Evolutionary conservation across 2,888 invertebrate species (phyloP).

Genomic region (Lycia hirtaria): DNA sequence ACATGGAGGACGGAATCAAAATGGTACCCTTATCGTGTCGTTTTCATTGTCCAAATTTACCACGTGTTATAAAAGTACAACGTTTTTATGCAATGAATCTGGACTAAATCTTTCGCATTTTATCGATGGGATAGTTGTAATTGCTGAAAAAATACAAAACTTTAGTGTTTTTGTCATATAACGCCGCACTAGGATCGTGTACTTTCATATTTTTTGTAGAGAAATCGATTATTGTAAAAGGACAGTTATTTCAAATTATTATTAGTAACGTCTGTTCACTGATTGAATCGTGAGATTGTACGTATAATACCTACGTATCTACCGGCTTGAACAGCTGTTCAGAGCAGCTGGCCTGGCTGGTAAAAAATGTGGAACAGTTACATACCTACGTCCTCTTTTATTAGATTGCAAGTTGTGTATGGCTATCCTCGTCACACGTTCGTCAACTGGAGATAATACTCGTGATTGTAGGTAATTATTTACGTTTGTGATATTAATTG

Average conservation of each 20-base stretch:
- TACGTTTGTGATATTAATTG: too few relatives aligned
- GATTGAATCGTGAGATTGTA: constrained; percentile 8
- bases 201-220: not conserved
- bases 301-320: constrained; percentile 42
- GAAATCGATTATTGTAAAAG: constrained; percentile 19
- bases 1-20: constrained; percentile 85
- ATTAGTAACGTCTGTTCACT: not conserved
- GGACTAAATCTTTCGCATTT: not conserved
- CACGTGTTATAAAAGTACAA: constrained; percentile 47
- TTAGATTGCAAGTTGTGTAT: constrained; percentile 54
- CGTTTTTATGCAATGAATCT: not conserved
- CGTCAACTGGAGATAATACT: constrained; percentile 20
- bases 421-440: constrained; percentile 65
- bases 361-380: constrained; percentile 80
- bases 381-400: constrained; percentile 66
- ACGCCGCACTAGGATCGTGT: not conserved
- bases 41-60: constrained; percentile 60
- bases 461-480: constrained; percentile 3
- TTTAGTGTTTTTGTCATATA: not conserved
- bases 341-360: constrained; percentile 78
- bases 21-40: constrained; percentile 75
- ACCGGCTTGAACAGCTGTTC: constrained; percentile 83
- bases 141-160: not conserved
- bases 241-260: not conserved
- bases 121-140: not conserved